Evolutionary conservation across 1,140 invertebrate genomes (phyloP), one percentile per base, ranked within the genome.

Genomic region (Trichonephila clavata): DNA sequence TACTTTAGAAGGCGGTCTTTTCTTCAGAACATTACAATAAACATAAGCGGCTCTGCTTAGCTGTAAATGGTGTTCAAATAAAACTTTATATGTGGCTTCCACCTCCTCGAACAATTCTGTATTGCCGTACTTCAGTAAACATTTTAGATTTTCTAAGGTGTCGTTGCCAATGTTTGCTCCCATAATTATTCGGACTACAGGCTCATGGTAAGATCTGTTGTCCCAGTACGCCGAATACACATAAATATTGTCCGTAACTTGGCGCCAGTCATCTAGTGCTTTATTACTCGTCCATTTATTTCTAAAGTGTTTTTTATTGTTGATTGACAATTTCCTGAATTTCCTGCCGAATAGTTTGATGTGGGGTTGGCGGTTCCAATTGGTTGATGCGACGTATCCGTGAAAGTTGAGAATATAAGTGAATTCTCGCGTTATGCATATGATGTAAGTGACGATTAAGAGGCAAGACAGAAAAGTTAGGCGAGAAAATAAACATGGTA

Each of bases 171-270:
- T 50, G 5, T 50, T 61, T 32, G 32, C 86, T 32, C 84, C 88
- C 6, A 81, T 86, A 27, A 94, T 89, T 43, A 94, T 92, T 77
- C 86, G 80, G 50, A 94, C 84, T 13, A 91, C 63, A 1, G 89
- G 60, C 13, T 6, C 68, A 27, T 86, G 80, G 1, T 27, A 3
- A 39, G 57, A 20, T 89, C 94, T 80, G 10, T 61, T 27, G 21
- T 94, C 94, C 94, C 94, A 94, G 39, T 61, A 94, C 18, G 94
- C 90, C n/a, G 94, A 92, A 84, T 94, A 94, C 21, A 39, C 43
- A 24, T 86, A 94, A 18, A 94, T n/a, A 21, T 84, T 50, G 32
- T 89, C 60, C 0, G 60, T 50, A 6, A 94, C 24, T 18, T 84
- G 8, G 8, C 18, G 16, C 94, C 94, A 94, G 21, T 92, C 65